Conservation (phyloP, 2,888 invertebrate species). For the Latheticus oryzae region DNA sequence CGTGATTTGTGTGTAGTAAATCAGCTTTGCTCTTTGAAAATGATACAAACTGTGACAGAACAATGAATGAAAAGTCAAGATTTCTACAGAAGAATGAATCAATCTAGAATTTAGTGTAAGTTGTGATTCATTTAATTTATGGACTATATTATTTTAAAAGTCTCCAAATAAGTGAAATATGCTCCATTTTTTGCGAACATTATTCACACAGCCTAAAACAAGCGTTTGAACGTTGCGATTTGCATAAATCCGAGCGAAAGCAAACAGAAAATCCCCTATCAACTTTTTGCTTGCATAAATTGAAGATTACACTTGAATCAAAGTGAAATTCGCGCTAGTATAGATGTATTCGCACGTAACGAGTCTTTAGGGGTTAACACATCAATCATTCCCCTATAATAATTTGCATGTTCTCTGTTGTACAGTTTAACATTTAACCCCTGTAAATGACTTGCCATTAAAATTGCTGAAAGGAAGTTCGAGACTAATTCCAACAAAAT, state of each 20-base stretch:
- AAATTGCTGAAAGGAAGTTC: slow-evolving; percentile 13
- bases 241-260: slow-evolving; percentile 24
- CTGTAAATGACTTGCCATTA: slow-evolving; percentile 14
- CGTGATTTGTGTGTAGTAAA: slow-evolving; percentile 16
- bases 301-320: slow-evolving; percentile 29
- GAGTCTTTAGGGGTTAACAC: background rate
- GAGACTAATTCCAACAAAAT: slow-evolving; percentile 14
- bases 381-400: slow-evolving; percentile 17
- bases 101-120: too few relatives aligned
- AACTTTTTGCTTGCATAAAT: slow-evolving; percentile 24
- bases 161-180: too few relatives aligned
- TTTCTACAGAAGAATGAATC: too few relatives aligned
- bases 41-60: too few relatives aligned
- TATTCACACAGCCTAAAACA: slow-evolving; percentile 9
- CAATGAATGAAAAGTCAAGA: too few relatives aligned
- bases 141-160: too few relatives aligned
- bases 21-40: slow-evolving; percentile 7
- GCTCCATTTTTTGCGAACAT: too few relatives aligned
- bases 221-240: slow-evolving; percentile 14
- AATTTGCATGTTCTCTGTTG: slow-evolving; percentile 12
- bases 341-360: background rate
- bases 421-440: slow-evolving; percentile 1
- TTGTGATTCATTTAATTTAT: too few relatives aligned
- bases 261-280: slow-evolving; percentile 27
- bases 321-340: background rate